A percentile compares a stretch with the other conserved stretches of the same genome.
These are phyloP conservation scores for Sapayoa aenigma DNA, from an alignment of 2,113 vertebrate genomes.

Conservation along the genomic window DNA sequence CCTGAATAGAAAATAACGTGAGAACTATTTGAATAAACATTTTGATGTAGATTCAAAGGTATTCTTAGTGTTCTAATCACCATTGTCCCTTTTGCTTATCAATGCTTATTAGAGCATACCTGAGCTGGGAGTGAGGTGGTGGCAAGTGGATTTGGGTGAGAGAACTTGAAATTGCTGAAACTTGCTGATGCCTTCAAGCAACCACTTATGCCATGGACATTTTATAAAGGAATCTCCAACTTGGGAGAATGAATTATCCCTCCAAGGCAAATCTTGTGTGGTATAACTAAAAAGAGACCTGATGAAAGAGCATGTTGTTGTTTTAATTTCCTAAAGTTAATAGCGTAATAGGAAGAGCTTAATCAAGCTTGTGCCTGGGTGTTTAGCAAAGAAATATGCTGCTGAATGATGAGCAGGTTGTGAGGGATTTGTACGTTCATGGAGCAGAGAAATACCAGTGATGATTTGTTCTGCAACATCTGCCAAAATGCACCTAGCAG, in stretches of 20 bases:
- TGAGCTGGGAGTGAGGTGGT: not conserved
- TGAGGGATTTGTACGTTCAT: not conserved
- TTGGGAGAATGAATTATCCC: not conserved
- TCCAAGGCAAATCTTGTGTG: not conserved
- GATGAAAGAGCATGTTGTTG: not conserved
- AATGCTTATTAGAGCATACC: not conserved
- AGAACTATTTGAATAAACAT: not conserved
- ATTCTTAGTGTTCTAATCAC: not conserved
- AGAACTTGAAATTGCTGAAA: not conserved
- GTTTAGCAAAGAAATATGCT: not conserved
- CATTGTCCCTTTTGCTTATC: not conserved
- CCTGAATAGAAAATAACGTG: not conserved
- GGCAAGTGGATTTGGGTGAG: not conserved
- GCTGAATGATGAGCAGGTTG: not conserved
- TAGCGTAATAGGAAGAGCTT: not conserved
- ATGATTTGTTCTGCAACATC: not conserved
- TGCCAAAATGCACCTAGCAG: not conserved
- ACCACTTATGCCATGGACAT: not conserved
- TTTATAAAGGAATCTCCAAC: not conserved
- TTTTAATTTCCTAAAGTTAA: conserved; percentile 16
- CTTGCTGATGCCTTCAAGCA: not conserved
- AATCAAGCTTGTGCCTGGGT: not conserved
- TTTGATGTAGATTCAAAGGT: not conserved
- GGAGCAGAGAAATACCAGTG: not conserved
- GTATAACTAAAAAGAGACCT: not conserved